Conservation (phyloP, 2,888 invertebrate genomes). For the Protophormia terraenovae region DNA sequence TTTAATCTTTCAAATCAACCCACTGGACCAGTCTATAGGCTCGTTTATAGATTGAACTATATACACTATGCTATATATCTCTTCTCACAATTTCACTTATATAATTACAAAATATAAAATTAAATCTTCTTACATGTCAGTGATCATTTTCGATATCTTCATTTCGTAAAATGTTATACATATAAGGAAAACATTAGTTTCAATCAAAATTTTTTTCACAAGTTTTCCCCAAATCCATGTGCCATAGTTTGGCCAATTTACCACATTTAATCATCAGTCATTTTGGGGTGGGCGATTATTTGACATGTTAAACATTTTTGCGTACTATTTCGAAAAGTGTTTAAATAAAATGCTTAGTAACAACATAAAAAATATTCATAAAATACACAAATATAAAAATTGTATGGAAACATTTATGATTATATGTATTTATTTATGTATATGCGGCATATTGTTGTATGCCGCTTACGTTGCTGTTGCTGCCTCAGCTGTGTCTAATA, state of each 20-base stretch:
- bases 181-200: background rate
- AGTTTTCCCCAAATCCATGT: background rate
- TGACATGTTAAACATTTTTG: slow-evolving; percentile 32
- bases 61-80: no score
- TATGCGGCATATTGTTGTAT: slow-evolving; percentile 5
- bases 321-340: slow-evolving; percentile 1
- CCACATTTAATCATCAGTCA: background rate
- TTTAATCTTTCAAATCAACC: no score
- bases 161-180: no score
- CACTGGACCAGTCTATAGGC: no score
- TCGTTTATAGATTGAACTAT: no score
- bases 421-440: background rate
- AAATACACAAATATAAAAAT: background rate
- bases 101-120: no score
- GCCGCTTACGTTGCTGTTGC: background rate
- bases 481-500: background rate
- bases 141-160: no score
- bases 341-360: slow-evolving; percentile 14
- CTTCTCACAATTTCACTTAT: no score
- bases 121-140: no score
- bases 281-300: slow-evolving; percentile 22
- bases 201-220: background rate
- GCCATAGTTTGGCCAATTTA: slow-evolving; percentile 24
- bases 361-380: background rate
- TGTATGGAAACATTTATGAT: background rate